Evolutionary conservation across 2,797 vertebrate species (phyloP).

Genomic region (Valencia hispanica): DNA sequence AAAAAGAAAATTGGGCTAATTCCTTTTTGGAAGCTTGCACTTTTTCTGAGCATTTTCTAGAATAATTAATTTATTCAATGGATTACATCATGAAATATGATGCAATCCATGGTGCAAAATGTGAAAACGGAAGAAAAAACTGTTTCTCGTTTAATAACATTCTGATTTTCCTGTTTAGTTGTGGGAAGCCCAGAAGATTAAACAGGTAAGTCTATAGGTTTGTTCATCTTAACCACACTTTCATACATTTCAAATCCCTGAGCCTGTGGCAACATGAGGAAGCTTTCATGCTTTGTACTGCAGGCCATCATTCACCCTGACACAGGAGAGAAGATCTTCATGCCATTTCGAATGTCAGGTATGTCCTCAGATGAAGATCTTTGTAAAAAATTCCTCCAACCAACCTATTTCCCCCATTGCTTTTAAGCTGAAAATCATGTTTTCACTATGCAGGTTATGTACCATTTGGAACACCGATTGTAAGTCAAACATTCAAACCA

Average conservation of each 20-base stretch:
- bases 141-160: constrained; percentile 15
- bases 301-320: constrained; percentile 98
- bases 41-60: neutral
- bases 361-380: constrained; percentile 78
- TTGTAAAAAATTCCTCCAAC: constrained; percentile 27
- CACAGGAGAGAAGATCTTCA: constrained; percentile 98
- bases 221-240: constrained; percentile 14
- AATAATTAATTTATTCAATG: neutral
- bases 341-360: constrained; percentile 99
- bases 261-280: constrained; percentile 59
- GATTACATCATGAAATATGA: neutral
- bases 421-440: constrained; percentile 52
- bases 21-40: neutral
- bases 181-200: constrained; percentile 98
- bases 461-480: constrained; percentile 97
- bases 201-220: constrained; percentile 86
- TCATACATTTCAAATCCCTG: constrained; percentile 42
- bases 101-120: neutral
- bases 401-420: constrained; percentile 40
- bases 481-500: constrained; percentile 83
- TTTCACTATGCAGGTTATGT: constrained; percentile 88
- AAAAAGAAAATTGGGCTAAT: neutral
- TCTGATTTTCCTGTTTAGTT: constrained; percentile 79
- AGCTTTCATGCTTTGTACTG: constrained; percentile 72
- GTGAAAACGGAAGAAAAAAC: constrained; percentile 1